Evolutionary conservation across 2,113 vertebrate species (phyloP).

Genomic region (Barnardius zonarius): DNA sequence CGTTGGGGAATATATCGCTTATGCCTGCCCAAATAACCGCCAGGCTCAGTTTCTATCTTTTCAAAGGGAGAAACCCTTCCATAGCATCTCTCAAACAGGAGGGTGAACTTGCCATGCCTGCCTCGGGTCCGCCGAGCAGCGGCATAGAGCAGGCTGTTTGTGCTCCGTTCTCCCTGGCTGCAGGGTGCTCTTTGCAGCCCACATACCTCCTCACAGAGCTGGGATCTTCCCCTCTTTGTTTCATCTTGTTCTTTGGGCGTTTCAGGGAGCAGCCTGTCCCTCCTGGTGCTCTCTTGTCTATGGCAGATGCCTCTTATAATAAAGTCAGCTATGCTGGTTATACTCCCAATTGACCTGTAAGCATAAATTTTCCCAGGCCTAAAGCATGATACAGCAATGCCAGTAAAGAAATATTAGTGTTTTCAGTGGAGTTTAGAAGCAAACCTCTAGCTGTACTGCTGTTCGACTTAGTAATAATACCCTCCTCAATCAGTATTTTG

Average conservation of each 20-base stretch:
- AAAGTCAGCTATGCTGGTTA: neutral
- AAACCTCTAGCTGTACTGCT: neutral
- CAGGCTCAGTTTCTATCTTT: neutral
- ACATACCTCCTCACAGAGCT: no score
- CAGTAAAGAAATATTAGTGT: neutral
- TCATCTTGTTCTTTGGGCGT: neutral
- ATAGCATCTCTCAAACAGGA: neutral
- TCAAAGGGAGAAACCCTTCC: neutral
- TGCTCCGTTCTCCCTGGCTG: neutral
- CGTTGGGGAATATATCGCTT: neutral
- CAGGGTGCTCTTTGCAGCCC: neutral
- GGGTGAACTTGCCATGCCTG: neutral
- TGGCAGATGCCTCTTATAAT: neutral
- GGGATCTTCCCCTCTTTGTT: neutral
- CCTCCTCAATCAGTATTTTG: neutral
- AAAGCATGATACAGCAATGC: neutral
- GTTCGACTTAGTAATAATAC: neutral
- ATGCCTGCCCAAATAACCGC: neutral
- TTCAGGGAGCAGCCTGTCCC: neutral
- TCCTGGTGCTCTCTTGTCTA: neutral
- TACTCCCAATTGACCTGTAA: neutral
- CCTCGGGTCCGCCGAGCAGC: fast-evolving
- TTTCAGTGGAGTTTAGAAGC: neutral
- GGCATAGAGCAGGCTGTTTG: fast-evolving
- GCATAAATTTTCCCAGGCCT: neutral